Evolutionary conservation across 2,797 vertebrate species (phyloP).

Genomic region (Emys orbicularis): DNA sequence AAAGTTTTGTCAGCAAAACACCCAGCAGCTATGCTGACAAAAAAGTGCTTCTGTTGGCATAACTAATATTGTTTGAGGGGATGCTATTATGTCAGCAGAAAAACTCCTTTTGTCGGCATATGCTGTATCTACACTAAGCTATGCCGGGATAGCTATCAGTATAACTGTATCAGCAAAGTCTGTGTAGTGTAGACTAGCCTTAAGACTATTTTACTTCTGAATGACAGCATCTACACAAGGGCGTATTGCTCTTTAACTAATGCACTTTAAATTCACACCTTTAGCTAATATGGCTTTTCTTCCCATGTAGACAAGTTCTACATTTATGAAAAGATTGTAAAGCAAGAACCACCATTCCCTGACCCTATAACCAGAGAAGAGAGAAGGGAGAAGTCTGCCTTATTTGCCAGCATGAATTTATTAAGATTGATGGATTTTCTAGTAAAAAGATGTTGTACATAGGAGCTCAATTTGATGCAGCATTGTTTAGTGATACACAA

Average conservation of each 20-base stretch:
- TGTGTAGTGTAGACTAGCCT: not conserved
- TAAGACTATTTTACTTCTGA: no score
- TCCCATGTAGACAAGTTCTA: not conserved
- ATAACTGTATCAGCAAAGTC: no score
- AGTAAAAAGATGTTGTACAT: constrained; percentile 61
- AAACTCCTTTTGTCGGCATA: no score
- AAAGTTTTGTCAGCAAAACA: not conserved
- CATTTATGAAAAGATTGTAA: not conserved
- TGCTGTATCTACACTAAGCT: no score
- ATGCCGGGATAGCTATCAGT: no score
- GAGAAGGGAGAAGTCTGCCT: not conserved
- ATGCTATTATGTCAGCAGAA: no score
- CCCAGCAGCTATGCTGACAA: not conserved
- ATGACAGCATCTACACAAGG: not conserved
- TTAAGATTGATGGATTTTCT: constrained; percentile 51
- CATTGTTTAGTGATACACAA: constrained; percentile 61
- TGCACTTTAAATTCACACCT: not conserved
- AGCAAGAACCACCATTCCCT: not conserved
- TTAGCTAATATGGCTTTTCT: not conserved
- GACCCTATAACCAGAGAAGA: not conserved
- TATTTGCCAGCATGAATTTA: constrained; percentile 46
- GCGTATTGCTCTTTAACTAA: not conserved
- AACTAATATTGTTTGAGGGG: no score
- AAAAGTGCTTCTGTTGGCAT: no score
- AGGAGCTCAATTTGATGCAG: constrained; percentile 58